phyloP scores from a whole-genome alignment of 2,797 vertebrate genomes.

The Myoxocephalus aenaeus region DNA sequence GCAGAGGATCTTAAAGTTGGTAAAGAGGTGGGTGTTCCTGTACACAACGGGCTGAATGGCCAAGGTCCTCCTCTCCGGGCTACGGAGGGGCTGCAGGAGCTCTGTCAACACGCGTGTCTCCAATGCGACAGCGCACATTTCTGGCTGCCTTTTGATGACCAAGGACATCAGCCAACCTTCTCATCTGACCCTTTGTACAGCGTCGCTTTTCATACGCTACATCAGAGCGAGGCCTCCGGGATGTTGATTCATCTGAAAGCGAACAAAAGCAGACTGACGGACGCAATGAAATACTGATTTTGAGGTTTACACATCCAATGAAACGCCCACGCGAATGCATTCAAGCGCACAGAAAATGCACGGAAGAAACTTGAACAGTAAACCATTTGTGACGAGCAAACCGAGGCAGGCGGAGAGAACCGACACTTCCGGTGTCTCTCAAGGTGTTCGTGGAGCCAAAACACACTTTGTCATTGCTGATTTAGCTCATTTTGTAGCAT shows the following conservation, averaged over 20 bases:
- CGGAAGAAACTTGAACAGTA: neutral
- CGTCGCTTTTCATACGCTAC: slow-evolving; percentile 51
- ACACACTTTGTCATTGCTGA: slow-evolving; percentile 37
- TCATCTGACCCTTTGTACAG: slow-evolving; percentile 60
- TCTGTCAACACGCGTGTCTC: slow-evolving; percentile 34
- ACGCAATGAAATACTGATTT: slow-evolving; percentile 42
- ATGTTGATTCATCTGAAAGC: slow-evolving; percentile 57
- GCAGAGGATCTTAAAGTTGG: slow-evolving; percentile 41
- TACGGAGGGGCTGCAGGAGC: slow-evolving; percentile 24
- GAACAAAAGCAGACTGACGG: slow-evolving; percentile 58
- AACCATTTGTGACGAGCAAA: slow-evolving; percentile 3
- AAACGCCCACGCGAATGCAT: slow-evolving; percentile 13
- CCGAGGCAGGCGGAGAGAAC: neutral
- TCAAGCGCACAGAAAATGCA: neutral
- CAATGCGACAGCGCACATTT: slow-evolving; percentile 21
- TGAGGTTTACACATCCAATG: slow-evolving; percentile 32
- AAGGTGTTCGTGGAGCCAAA: slow-evolving; percentile 22
- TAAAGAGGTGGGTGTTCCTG: slow-evolving; percentile 52
- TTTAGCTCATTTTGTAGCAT: slow-evolving; percentile 50
- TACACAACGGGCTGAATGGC: slow-evolving; percentile 42
- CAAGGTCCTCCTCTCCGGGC: slow-evolving; percentile 58
- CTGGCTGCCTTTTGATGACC: slow-evolving; percentile 54
- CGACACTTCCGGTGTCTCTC: slow-evolving; percentile 2
- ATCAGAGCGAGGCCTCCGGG: slow-evolving; percentile 40
- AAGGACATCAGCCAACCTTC: slow-evolving; percentile 54